A percentile compares a stretch with the other conserved stretches of the same genome.
phyloP scores from a whole-genome alignment of 1,140 invertebrate genomes.

The Acromyrmex echinatior region DNA sequence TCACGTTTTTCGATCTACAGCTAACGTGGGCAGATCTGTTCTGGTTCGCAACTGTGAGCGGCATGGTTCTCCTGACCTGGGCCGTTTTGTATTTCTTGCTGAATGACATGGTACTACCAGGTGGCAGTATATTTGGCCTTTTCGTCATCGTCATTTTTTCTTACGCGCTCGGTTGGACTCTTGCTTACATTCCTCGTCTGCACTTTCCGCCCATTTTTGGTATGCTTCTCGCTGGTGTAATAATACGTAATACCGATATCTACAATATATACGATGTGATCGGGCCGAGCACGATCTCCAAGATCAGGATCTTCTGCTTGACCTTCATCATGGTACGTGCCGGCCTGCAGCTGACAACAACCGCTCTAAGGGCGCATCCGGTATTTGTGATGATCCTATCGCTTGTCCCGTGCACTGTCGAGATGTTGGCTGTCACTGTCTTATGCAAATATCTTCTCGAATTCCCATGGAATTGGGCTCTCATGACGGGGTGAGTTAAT shows the following conservation, averaged over 20 bases:
- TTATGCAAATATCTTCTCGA: slow-evolving; percentile 75
- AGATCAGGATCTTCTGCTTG: slow-evolving; percentile 82
- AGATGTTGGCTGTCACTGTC: slow-evolving; percentile 74
- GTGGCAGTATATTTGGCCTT: slow-evolving; percentile 77
- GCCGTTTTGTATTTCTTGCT: slow-evolving; percentile 77
- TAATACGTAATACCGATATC: slow-evolving; percentile 79
- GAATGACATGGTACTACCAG: slow-evolving; percentile 78
- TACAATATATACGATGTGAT: slow-evolving; percentile 81
- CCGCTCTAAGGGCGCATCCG: slow-evolving; percentile 75
- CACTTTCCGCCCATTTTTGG: slow-evolving; percentile 83
- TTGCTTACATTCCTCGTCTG: slow-evolving; percentile 80
- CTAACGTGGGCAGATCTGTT: slow-evolving; percentile 79
- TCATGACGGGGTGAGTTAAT: slow-evolving; percentile 80
- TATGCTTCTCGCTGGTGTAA: slow-evolving; percentile 84
- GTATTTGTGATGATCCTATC: slow-evolving; percentile 78
- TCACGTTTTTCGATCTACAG: slow-evolving; percentile 18
- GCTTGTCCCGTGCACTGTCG: slow-evolving; percentile 80
- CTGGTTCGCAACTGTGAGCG: slow-evolving; percentile 63
- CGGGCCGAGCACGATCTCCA: slow-evolving; percentile 66
- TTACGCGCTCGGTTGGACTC: slow-evolving; percentile 79
- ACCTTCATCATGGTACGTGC: slow-evolving; percentile 83
- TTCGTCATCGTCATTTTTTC: slow-evolving; percentile 76
- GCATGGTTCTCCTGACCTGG: slow-evolving; percentile 72
- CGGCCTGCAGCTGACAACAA: slow-evolving; percentile 81
- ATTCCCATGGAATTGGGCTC: slow-evolving; percentile 82